Evolutionary conservation across 2,888 invertebrate genomes (phyloP).

Genomic region (Leptothorax acervorum): DNA sequence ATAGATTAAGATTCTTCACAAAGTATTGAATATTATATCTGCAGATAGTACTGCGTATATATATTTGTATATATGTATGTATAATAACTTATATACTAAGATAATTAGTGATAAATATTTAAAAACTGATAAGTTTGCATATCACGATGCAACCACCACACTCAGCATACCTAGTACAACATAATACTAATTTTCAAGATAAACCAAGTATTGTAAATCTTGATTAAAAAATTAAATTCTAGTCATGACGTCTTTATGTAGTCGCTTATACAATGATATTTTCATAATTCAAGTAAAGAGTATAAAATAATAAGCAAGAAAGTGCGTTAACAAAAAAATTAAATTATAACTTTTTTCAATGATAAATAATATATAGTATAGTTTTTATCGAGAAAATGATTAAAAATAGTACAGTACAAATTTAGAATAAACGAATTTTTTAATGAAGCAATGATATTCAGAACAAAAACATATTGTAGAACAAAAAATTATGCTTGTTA

Average conservation of each 20-base stretch:
- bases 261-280: constrained; percentile 16
- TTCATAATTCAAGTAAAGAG: constrained; percentile 5
- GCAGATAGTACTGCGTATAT: constrained; percentile 35
- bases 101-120: constrained; percentile 70
- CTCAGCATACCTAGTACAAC: constrained; percentile 53
- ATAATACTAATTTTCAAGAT: constrained; percentile 45
- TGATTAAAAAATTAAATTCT: constrained; percentile 17
- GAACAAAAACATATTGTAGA: background rate
- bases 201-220: constrained; percentile 30
- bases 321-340: background rate
- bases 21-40: constrained; percentile 64
- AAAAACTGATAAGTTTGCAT: constrained; percentile 58
- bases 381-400: background rate
- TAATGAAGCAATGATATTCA: constrained; percentile 1
- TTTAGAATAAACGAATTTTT: constrained; percentile 2
- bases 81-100: constrained; percentile 67
- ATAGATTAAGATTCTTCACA: constrained; percentile 73
- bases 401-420: background rate
- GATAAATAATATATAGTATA: background rate
- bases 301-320: constrained; percentile 15
- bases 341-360: background rate
- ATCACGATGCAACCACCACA: constrained; percentile 47
- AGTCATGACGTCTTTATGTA: background rate
- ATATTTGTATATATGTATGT: constrained; percentile 13
- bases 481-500: background rate